These are phyloP conservation scores for Dendroctonus ponderosae DNA, from an alignment of 1,140 invertebrate genomes.

Conservation along the genomic window DNA sequence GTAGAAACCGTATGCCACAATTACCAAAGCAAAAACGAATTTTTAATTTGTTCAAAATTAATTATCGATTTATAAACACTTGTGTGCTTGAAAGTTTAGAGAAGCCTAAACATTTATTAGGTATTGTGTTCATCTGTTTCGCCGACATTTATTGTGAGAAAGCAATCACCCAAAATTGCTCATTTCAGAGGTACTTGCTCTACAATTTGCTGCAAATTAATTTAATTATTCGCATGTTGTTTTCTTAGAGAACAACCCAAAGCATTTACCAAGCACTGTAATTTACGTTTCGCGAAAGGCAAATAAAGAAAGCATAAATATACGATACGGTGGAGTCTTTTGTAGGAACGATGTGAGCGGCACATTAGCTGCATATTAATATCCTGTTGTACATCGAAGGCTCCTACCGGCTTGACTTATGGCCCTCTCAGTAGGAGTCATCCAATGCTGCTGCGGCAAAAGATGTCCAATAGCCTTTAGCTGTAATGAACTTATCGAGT, in stretches of 20 bases:
- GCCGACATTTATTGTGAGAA: too few relatives aligned
- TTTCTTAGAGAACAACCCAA: constrained; percentile 19
- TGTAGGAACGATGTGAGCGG: constrained; percentile 38
- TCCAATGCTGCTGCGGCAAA: constrained; percentile 14
- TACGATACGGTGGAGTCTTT: constrained; percentile 30
- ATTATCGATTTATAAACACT: too few relatives aligned
- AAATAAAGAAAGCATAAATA: constrained; percentile 42
- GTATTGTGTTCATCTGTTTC: too few relatives aligned
- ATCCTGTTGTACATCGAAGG: constrained; percentile 42
- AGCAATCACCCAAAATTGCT: too few relatives aligned
- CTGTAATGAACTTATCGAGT: constrained; percentile 27
- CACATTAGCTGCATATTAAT: constrained; percentile 44
- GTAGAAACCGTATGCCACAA: too few relatives aligned
- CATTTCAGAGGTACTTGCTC: too few relatives aligned
- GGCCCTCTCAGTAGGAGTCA: constrained; percentile 20
- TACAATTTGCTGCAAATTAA: too few relatives aligned
- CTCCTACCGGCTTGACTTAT: constrained; percentile 44
- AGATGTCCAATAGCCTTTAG: constrained; percentile 11
- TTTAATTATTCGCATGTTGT: neutral
- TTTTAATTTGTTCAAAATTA: too few relatives aligned
- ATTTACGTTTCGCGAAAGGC: constrained; percentile 45
- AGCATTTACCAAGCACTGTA: constrained; percentile 41
- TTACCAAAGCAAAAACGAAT: too few relatives aligned
- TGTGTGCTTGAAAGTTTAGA: too few relatives aligned
- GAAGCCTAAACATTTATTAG: too few relatives aligned